Percentiles rank a stretch among this genome's conserved stretches.
Evolutionary conservation across 2,797 vertebrate genomes (phyloP).

Genomic region (Kryptopterus vitreolus): DNA sequence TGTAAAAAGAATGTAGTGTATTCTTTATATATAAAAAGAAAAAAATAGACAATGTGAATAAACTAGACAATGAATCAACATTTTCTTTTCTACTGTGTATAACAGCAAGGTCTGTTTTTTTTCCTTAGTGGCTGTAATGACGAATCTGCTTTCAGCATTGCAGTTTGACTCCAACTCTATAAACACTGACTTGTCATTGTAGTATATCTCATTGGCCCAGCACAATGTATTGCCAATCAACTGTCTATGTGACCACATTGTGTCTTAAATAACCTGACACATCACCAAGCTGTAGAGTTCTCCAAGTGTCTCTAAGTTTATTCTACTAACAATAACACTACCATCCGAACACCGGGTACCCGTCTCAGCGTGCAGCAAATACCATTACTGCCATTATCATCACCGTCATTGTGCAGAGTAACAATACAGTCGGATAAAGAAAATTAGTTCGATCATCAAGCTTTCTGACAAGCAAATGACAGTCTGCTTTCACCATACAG

Average conservation of each 20-base stretch:
- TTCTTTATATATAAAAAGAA: no score
- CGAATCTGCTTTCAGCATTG: neutral
- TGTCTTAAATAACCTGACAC: slow-evolving; percentile 37
- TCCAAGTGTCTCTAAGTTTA: slow-evolving; percentile 27
- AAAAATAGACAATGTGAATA: no score
- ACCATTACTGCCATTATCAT: slow-evolving; percentile 47
- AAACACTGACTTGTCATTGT: slow-evolving; percentile 25
- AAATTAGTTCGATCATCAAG: slow-evolving; percentile 45
- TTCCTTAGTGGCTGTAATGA: neutral
- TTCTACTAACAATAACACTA: slow-evolving; percentile 32
- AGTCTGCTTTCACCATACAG: slow-evolving; percentile 32
- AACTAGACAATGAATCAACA: no score
- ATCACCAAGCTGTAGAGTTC: slow-evolving; percentile 17
- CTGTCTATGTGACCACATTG: slow-evolving; percentile 33
- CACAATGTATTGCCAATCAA: slow-evolving; percentile 36
- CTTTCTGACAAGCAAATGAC: slow-evolving; percentile 47
- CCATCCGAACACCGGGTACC: neutral
- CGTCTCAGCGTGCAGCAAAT: slow-evolving; percentile 29
- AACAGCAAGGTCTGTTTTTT: neutral
- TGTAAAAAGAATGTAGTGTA: no score
- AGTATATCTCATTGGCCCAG: slow-evolving; percentile 19
- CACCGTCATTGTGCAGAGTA: slow-evolving; percentile 38
- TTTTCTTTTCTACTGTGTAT: neutral
- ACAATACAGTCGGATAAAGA: slow-evolving; percentile 50
- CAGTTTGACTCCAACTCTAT: slow-evolving; percentile 14